Base-by-base conservation (phyloP, 64 coral and sea anemone species). In the Stichodactyla helianthus region DNA sequence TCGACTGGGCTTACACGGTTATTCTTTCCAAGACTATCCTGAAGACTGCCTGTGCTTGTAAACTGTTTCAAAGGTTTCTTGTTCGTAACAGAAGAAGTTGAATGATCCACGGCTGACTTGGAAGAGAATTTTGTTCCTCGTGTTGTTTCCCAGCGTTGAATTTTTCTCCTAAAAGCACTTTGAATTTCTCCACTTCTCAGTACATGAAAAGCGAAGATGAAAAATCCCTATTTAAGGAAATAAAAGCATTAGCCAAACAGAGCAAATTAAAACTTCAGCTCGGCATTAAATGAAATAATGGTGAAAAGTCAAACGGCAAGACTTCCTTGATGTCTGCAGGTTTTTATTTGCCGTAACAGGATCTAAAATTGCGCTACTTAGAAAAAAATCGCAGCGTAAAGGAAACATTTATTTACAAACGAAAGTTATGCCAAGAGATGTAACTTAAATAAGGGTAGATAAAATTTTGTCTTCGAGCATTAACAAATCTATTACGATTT, bases 201-300 rank as follows among this genome's bases (percentile, higher is more conserved):
- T 20, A 86, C 71, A 18, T 91, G 89, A 23, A 91, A 54, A 5
- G 87, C 12, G n/a, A 91, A 91, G 51, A 91, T 91, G 4, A 87
- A 59, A 0, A 91, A 82, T 57, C 89, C 89, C 89, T 91, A 50
- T 11, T 18, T 13, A 76, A 85, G 20, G n/a, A 19, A 90, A 77
- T 6, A 50, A 79, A 79, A 50, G 0, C 15, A 5, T 79, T 79
- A 50, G n/a, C 25, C 31, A 27, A 77, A 25, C 6, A n/a, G 6
- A 27, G 22, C 71, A 52, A 50, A 50, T 12, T 15, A 44, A 2
- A 79, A 79, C 10, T 20, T 31, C 8, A 10, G 4, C 5, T 77
- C 10, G 20, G 22, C 20, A 27, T 16, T 6, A n/a, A 26, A 77
- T 20, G 13, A 25, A 25, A 77, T 4, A 6, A 20, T 27, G 11